A percentile compares a stretch with the other conserved stretches of the same genome.
These are phyloP conservation scores for Vidua chalybeata DNA, from an alignment of 2,113 vertebrate genomes.

Conservation along the genomic window DNA sequence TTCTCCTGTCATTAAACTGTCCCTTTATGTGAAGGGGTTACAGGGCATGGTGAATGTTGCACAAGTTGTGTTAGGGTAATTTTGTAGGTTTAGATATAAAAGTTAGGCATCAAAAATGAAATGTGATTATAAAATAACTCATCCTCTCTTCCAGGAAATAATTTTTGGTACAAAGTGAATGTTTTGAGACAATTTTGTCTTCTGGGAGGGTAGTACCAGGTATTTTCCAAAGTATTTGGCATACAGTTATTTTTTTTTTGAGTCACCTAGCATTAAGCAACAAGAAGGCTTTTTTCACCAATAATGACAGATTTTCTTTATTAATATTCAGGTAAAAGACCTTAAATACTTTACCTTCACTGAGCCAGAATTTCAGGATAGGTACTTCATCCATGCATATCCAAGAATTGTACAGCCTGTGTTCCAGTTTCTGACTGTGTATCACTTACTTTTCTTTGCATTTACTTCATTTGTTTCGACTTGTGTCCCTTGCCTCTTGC, in stretches of 20 bases:
- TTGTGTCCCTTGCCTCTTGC: background rate
- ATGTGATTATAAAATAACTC: background rate
- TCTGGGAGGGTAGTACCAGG: background rate
- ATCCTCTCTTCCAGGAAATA: background rate
- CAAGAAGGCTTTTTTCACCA: background rate
- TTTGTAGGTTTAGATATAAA: background rate
- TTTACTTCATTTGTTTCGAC: background rate
- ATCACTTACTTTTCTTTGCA: background rate
- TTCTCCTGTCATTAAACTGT: background rate
- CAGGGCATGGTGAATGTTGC: background rate
- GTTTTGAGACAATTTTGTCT: background rate
- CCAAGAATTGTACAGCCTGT: background rate
- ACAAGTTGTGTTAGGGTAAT: background rate
- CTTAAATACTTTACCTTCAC: background rate
- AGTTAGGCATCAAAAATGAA: background rate
- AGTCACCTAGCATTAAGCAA: background rate
- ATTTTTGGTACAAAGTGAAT: background rate
- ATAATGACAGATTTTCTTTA: background rate
- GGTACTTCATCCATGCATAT: background rate
- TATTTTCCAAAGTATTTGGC: background rate
- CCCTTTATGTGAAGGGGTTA: background rate
- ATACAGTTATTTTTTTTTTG: background rate
- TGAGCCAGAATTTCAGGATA: background rate
- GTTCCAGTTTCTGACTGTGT: background rate
- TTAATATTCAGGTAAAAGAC: background rate